A percentile compares a stretch with the other conserved stretches of the same genome.
Conservation (phyloP, 2,113 vertebrate genomes). For the Odocoileus virginianus region DNA sequence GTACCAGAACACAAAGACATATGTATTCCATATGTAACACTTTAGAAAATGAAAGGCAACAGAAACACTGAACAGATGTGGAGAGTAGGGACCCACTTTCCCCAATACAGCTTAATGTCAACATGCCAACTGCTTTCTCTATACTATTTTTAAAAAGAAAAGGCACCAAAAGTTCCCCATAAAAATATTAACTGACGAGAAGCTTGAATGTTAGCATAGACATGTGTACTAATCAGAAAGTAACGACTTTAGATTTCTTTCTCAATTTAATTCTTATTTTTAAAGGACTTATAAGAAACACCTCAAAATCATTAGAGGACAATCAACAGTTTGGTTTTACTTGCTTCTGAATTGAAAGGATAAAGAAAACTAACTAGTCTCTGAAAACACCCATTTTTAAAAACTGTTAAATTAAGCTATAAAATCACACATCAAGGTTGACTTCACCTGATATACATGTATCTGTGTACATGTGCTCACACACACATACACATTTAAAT, state of each 20-base stretch:
- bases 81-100: slow-evolving; percentile 20
- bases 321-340: not conserved
- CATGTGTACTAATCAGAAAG: not conserved
- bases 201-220: not conserved
- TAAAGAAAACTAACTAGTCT: not conserved
- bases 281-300: not conserved
- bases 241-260: not conserved
- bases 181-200: slow-evolving; percentile 20
- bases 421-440: slow-evolving; percentile 9
- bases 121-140: slow-evolving; percentile 44
- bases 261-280: not conserved
- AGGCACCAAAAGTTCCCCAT: not conserved
- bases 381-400: not conserved
- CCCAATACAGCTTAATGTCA: slow-evolving; percentile 48
- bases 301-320: not conserved
- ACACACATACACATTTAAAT: slow-evolving; percentile 16
- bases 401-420: not conserved
- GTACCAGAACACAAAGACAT: slow-evolving; percentile 69
- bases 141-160: slow-evolving; percentile 57
- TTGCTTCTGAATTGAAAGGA: not conserved
- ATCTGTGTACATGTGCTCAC: not conserved
- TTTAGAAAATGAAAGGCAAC: slow-evolving; percentile 74
- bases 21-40: slow-evolving; percentile 76
- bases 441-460: not conserved
- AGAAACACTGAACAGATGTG: slow-evolving; percentile 67